Conservation (phyloP, 1,140 invertebrate genomes). For the Listronotus bonariensis region DNA sequence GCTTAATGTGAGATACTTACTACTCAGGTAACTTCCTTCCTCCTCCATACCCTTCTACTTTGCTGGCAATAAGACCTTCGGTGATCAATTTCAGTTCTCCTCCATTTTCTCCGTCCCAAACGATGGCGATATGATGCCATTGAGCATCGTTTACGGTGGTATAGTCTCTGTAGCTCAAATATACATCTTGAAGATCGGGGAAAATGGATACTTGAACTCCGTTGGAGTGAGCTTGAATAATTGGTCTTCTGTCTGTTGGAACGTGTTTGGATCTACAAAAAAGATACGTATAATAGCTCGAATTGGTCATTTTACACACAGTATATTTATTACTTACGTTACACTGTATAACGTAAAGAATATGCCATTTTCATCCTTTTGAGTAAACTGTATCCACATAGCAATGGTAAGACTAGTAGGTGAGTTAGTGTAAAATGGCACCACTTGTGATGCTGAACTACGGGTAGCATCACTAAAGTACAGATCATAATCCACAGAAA, state of each 20-base stretch:
- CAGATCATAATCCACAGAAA: conserved; percentile 94
- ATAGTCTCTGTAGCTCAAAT: conserved; percentile 86
- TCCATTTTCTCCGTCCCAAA: conserved; percentile 75
- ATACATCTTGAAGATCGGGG: conserved; percentile 86
- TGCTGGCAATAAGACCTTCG: conserved; percentile 90
- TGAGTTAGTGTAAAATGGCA: conserved; percentile 82
- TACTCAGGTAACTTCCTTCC: conserved; percentile 77
- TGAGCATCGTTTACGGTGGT: conserved; percentile 94
- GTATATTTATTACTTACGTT: conserved; percentile 59
- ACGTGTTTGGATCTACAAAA: conserved; percentile 73
- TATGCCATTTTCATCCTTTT: conserved; percentile 85
- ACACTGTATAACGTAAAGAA: conserved; percentile 93
- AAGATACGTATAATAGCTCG: background rate
- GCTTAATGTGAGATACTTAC: conserved; percentile 59
- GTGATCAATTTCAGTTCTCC: conserved; percentile 86
- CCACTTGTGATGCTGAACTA: conserved; percentile 85
- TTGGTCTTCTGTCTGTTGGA: conserved; percentile 74
- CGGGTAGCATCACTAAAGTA: conserved; percentile 89
- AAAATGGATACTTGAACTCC: conserved; percentile 89
- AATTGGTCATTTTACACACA: background rate
- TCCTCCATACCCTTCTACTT: conserved; percentile 81
- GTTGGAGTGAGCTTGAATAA: conserved; percentile 85
- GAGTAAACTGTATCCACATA: conserved; percentile 93
- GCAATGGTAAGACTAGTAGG: conserved; percentile 84
- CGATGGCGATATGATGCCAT: conserved; percentile 94